Percentiles rank a stretch among this genome's conserved stretches.
Evolutionary conservation across 2,797 vertebrate genomes (phyloP).

Genomic region (Peromyscus aztecus): DNA sequence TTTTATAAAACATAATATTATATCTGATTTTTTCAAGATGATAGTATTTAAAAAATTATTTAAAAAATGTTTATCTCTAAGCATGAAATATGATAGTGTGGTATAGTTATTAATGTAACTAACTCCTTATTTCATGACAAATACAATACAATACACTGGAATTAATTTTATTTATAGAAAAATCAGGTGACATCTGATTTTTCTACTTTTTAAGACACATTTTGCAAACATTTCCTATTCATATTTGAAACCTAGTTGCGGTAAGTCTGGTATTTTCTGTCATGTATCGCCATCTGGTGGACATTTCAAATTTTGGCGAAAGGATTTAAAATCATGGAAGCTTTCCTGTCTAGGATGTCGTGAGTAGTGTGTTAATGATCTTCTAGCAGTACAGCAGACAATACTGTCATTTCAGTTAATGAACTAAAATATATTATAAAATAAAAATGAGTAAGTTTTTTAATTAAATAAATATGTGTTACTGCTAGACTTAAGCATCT

Average conservation of each 20-base stretch:
- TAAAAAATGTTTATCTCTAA: not conserved
- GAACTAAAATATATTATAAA: slow-evolving; percentile 32
- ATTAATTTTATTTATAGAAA: not conserved
- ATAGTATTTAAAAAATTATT: not conserved
- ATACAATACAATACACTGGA: not conserved
- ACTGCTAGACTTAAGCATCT: not conserved
- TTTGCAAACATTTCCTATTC: not conserved
- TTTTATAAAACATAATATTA: not conserved
- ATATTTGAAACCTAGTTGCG: not conserved
- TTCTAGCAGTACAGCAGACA: slow-evolving; percentile 38
- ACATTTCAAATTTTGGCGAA: not conserved
- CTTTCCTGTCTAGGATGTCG: not conserved
- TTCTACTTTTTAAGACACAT: not conserved
- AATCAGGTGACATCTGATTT: not conserved
- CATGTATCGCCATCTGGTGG: slow-evolving; percentile 88
- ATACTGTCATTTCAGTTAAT: slow-evolving; percentile 57
- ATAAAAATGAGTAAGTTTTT: slow-evolving; percentile 48
- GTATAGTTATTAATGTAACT: not conserved
- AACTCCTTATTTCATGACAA: not conserved
- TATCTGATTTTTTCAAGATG: not conserved
- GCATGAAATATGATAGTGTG: not conserved
- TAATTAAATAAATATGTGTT: slow-evolving; percentile 45
- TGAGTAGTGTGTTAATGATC: not conserved
- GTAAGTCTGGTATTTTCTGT: slow-evolving; percentile 78
- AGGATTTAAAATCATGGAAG: not conserved